These are phyloP conservation scores for Meandrusa payeni DNA, from an alignment of 2,888 invertebrate genomes.

Conservation along the genomic window DNA sequence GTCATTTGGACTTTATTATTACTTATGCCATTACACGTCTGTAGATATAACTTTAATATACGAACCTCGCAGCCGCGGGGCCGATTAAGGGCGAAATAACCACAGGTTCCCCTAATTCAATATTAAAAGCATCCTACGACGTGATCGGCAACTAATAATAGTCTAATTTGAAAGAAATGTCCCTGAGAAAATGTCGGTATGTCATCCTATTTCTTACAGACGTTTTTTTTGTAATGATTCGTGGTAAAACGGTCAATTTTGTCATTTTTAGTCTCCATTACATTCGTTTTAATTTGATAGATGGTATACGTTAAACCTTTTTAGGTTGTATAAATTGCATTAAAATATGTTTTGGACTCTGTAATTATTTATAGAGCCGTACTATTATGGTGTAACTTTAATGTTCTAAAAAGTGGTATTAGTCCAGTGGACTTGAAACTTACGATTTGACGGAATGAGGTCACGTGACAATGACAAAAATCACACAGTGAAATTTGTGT, in stretches of 20 bases:
- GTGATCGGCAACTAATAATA: conserved; percentile 79
- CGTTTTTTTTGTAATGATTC: conserved; percentile 44
- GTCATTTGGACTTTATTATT: conserved; percentile 80
- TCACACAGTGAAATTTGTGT: too few relatives aligned
- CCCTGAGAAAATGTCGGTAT: conserved; percentile 78
- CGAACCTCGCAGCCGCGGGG: conserved; percentile 58
- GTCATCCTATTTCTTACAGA: conserved; percentile 63
- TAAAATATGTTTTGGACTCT: conserved; percentile 11
- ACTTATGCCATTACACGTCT: conserved; percentile 75
- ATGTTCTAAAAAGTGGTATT: not conserved
- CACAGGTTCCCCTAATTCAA: conserved; percentile 79
- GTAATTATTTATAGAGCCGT: conserved; percentile 21
- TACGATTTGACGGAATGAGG: too few relatives aligned
- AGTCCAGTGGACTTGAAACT: too few relatives aligned
- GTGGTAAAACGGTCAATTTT: conserved; percentile 60
- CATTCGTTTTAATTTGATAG: conserved; percentile 20
- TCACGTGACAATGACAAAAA: too few relatives aligned
- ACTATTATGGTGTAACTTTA: conserved; percentile 2
- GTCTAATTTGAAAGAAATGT: conserved; percentile 76
- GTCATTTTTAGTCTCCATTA: conserved; percentile 34
- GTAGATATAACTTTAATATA: conserved; percentile 76
- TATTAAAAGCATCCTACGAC: conserved; percentile 79
- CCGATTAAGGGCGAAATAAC: conserved; percentile 76
- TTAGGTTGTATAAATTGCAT: conserved; percentile 15
- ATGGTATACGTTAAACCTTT: conserved; percentile 17